Evolutionary conservation across 2,113 vertebrate species (phyloP).

Genomic region (Abramis brama): DNA sequence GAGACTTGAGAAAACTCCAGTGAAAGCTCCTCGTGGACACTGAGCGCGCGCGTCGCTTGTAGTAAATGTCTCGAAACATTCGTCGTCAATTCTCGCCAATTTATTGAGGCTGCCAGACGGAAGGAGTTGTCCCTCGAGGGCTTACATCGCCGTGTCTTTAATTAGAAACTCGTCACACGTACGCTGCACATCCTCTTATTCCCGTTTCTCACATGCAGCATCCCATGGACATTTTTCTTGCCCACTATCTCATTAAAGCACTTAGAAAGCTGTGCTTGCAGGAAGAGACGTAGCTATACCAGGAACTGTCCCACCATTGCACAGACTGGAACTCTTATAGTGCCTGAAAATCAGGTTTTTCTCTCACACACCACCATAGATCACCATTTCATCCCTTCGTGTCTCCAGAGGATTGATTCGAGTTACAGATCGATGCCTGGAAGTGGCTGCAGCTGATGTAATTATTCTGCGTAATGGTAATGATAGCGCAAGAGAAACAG

Average conservation of each 20-base stretch:
- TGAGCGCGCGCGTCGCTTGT: conserved; percentile 44
- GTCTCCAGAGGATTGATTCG: conserved; percentile 57
- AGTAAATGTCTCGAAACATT: conserved; percentile 46
- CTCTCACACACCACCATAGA: conserved; percentile 54
- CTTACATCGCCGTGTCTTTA: conserved; percentile 69
- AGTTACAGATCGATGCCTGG: conserved; percentile 58
- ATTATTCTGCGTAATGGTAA: conserved; percentile 56
- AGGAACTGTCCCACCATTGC: conserved; percentile 42
- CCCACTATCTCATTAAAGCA: conserved; percentile 40
- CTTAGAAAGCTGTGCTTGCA: conserved; percentile 19
- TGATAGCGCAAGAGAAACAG: conserved; percentile 31
- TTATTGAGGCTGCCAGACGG: conserved; percentile 76
- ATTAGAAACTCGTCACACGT: conserved; percentile 64
- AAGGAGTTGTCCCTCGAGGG: conserved; percentile 76
- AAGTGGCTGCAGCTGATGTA: conserved; percentile 59
- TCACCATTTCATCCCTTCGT: conserved; percentile 59
- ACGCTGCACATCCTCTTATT: conserved; percentile 60
- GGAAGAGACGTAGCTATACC: conserved; percentile 46
- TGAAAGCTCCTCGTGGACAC: conserved; percentile 29
- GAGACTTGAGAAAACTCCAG: conserved; percentile 27
- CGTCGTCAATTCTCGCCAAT: conserved; percentile 62
- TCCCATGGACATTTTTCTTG: conserved; percentile 2
- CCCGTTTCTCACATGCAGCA: conserved; percentile 63
- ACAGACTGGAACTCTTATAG: conserved; percentile 35
- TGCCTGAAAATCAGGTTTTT: conserved; percentile 46